A percentile compares a stretch with the other conserved stretches of the same genome.
phyloP scores from a whole-genome alignment of 2,888 invertebrate genomes.

The Tinea pellionella region DNA sequence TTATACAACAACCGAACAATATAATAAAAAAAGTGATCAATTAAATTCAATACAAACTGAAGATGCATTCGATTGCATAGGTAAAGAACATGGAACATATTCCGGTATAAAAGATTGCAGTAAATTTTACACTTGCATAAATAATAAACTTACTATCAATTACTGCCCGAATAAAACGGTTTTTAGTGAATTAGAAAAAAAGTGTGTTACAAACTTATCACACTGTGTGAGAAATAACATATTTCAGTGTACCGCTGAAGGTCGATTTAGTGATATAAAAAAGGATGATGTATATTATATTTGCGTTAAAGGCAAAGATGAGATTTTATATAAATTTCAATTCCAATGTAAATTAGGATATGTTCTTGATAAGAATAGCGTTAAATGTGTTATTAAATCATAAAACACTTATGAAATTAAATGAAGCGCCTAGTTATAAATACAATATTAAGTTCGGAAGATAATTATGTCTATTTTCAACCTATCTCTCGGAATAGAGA shows the following conservation, averaged over 20 bases:
- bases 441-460: no score
- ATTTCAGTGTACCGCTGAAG: constrained; percentile 52
- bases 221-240: constrained; percentile 57
- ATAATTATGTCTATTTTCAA: no score
- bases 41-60: neutral
- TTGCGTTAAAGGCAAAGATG: constrained; percentile 38
- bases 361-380: neutral
- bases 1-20: neutral
- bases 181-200: constrained; percentile 51
- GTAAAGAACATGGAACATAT: constrained; percentile 47
- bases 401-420: neutral
- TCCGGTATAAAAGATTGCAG: constrained; percentile 55
- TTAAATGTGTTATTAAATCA: neutral
- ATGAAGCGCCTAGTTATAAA: no score
- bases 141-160: constrained; percentile 32
- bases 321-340: constrained; percentile 39
- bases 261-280: constrained; percentile 45
- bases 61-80: constrained; percentile 27
- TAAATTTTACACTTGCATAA: constrained; percentile 62
- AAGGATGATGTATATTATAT: constrained; percentile 51
- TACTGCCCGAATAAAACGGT: constrained; percentile 49
- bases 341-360: constrained; percentile 22
- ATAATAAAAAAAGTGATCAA: neutral
- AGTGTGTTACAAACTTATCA: constrained; percentile 56
- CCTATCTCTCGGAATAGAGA: no score